A percentile compares a stretch with the other conserved stretches of the same genome.
Evolutionary conservation across 2,113 vertebrate species (phyloP).

Genomic region (Pangasianodon gigas): DNA sequence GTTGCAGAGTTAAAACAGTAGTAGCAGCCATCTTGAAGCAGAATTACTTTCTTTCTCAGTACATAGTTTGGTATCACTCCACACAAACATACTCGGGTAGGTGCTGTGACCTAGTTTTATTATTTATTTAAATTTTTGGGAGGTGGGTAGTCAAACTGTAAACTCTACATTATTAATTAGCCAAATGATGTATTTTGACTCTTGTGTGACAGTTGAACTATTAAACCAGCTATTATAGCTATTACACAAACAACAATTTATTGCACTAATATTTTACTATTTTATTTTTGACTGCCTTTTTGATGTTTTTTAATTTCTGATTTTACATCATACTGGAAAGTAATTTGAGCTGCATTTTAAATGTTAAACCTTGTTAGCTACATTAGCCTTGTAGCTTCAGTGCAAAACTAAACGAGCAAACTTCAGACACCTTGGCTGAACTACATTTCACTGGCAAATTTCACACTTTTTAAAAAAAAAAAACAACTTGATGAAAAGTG

Average conservation of each 20-base stretch:
- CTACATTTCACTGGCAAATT: not conserved
- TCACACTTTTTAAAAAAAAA: not conserved
- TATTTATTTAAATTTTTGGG: not conserved
- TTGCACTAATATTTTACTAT: not conserved
- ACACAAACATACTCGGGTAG: not conserved
- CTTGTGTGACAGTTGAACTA: not conserved
- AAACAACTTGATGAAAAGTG: not conserved
- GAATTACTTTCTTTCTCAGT: not conserved
- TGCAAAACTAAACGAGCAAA: not conserved
- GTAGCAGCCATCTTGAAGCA: not conserved
- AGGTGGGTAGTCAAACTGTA: not conserved
- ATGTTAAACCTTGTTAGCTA: not conserved
- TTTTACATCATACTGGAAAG: not conserved
- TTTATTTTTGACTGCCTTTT: not conserved
- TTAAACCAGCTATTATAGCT: not conserved
- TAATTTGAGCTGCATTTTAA: not conserved
- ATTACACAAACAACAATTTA: not conserved
- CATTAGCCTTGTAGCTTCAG: not conserved
- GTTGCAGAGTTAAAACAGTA: not conserved
- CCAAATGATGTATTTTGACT: not conserved
- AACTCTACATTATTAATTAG: not conserved
- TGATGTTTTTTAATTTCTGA: not conserved
- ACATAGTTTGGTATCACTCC: not conserved
- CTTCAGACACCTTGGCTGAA: slow-evolving; percentile 13
- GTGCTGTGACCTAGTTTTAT: not conserved